Evolutionary conservation across 2,113 vertebrate species (phyloP), one percentile per base, ranked within the genome.

Genomic region (Corynorhinus townsendii): DNA sequence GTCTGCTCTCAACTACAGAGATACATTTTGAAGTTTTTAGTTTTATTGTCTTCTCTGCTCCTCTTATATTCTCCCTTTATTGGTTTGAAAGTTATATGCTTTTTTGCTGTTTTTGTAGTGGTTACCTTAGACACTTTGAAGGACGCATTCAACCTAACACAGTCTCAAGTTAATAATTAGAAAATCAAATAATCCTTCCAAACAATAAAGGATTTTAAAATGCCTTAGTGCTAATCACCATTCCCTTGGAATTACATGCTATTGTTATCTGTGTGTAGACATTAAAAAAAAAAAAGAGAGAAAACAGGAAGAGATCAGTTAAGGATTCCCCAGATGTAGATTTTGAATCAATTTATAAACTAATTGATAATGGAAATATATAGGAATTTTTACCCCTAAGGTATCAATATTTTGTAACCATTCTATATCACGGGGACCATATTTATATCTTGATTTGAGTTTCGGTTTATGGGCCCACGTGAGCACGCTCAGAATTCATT

Each of bases 171-270:
- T 43, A 75, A 66, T 68, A 75, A 68, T 81, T 76, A 89, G 66
- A 64, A 38, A 80, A 84, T 47, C 38, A 76, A 86, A 76, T 85
- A 89, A 76, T 75, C 49, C 28, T 85, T 56, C 28, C 22, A 64
- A 82, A 92, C 38, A 86, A 43, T 56, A 73, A 64, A 86, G 12
- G 30, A 28, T 75, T 75, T 95, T 89, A 62, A 56, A 96, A 71
- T 66, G 11, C 62, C 45, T 95, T 94, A 76, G 15, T 59, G 66
- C 5, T 56, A 47, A 76, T 66, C 45, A 64, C 33, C 20, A 66
- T 28, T 38, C 52, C 28, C 28, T 92, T 77, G 72, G 8, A 91
- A 91, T 89, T 85, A 56, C 6, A 62, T 40, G 33, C 38, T 62
- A n/a, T n/a, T 83, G 43, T 79, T 79, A 49, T 64, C 47, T 64